Percentiles rank a stretch among this genome's conserved stretches.
These are phyloP conservation scores for Scopus umbretta DNA, from an alignment of 2,113 vertebrate species.

Conservation along the genomic window DNA sequence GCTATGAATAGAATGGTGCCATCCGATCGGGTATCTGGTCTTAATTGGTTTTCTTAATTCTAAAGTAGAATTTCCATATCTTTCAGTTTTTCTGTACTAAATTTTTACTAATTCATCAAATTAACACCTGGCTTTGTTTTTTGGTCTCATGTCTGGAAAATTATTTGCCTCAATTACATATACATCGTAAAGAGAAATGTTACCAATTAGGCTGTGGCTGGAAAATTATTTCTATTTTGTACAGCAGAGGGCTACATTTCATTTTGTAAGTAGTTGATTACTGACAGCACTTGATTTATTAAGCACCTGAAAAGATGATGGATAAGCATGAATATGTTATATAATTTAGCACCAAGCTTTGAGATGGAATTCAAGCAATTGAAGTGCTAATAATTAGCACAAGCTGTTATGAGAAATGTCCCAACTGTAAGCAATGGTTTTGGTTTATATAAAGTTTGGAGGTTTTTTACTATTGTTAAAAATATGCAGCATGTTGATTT, in stretches of 20 bases:
- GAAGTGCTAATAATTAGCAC: neutral
- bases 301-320: neutral
- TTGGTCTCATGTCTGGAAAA: neutral
- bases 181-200: neutral
- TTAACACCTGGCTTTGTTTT: neutral
- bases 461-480: neutral
- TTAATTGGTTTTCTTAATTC: neutral
- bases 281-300: neutral
- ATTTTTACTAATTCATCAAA: neutral
- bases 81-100: neutral
- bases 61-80: neutral
- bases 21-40: neutral
- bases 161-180: neutral
- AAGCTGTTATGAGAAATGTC: neutral
- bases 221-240: constrained; percentile 25
- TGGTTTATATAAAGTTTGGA: neutral
- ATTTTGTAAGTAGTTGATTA: neutral
- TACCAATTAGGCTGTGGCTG: neutral
- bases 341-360: neutral
- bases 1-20: neutral
- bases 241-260: constrained; percentile 48
- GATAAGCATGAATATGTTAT: neutral
- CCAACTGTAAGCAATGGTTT: neutral
- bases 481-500: neutral
- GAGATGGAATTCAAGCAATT: neutral